Percentiles rank a stretch among this genome's conserved stretches.
These are phyloP conservation scores for Lycodopsis pacificus DNA, from an alignment of 2,797 vertebrate species.

Conservation along the genomic window DNA sequence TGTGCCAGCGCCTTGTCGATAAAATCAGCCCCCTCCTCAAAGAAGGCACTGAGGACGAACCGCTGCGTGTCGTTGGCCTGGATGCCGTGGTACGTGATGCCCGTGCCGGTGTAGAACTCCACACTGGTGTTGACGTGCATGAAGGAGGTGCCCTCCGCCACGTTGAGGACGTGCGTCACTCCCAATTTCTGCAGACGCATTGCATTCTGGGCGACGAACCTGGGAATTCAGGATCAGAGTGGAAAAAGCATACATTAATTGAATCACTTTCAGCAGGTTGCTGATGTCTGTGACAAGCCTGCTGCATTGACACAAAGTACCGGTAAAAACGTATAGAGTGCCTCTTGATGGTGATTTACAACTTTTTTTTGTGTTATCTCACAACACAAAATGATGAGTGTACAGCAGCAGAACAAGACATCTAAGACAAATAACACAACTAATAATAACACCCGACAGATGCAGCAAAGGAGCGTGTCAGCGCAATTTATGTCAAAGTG, in stretches of 20 bases:
- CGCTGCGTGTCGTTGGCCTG: slow-evolving; percentile 94
- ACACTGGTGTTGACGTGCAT: slow-evolving; percentile 98
- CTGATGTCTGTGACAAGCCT: slow-evolving; percentile 4
- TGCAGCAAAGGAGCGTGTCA: slow-evolving; percentile 15
- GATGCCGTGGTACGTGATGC: slow-evolving; percentile 95
- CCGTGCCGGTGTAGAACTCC: slow-evolving; percentile 93
- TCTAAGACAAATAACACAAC: slow-evolving; percentile 36
- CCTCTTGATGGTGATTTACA: slow-evolving; percentile 19
- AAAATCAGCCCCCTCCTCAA: slow-evolving; percentile 95
- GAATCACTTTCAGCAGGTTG: not conserved
- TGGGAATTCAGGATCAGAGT: slow-evolving; percentile 44
- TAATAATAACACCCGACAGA: slow-evolving; percentile 33
- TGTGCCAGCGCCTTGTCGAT: slow-evolving; percentile 95
- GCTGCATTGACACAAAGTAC: slow-evolving; percentile 14
- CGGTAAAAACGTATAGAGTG: not conserved
- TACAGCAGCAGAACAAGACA: slow-evolving; percentile 35
- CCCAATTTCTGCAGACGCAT: slow-evolving; percentile 92
- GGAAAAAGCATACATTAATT: not conserved
- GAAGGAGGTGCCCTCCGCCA: slow-evolving; percentile 96
- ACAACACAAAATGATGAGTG: slow-evolving; percentile 16
- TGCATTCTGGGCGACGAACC: slow-evolving; percentile 95
- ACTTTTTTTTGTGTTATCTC: not conserved
- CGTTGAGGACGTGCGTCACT: slow-evolving; percentile 95
- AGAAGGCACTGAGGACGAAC: slow-evolving; percentile 95
- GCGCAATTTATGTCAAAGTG: slow-evolving; percentile 39